Evolutionary conservation across 2,113 vertebrate genomes (phyloP).

Genomic region (Tetrax tetrax): DNA sequence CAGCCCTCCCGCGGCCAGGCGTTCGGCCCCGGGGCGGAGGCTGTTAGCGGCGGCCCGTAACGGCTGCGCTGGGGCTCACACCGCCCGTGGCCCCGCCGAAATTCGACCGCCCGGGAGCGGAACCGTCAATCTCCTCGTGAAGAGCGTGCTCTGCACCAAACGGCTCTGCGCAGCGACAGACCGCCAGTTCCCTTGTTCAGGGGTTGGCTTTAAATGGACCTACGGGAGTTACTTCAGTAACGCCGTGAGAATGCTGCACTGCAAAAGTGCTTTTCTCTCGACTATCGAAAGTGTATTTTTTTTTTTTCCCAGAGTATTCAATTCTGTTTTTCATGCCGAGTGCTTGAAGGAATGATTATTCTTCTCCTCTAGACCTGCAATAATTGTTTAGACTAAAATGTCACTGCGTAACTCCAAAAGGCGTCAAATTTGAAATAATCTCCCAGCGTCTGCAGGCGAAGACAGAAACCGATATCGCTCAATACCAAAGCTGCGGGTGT

Average conservation of each 20-base stretch:
- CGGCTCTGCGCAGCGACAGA: neutral
- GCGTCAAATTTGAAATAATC: neutral
- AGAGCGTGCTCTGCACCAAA: accelerated
- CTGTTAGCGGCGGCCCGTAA: neutral
- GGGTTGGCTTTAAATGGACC: accelerated
- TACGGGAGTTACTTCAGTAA: accelerated
- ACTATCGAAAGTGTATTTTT: neutral
- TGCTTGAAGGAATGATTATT: neutral
- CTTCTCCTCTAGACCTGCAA: neutral
- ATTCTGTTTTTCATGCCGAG: neutral
- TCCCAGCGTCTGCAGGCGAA: too few relatives aligned
- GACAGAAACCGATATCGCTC: neutral
- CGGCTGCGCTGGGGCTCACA: too few relatives aligned
- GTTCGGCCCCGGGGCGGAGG: accelerated
- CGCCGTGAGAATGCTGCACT: accelerated
- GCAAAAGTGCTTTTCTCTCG: accelerated
- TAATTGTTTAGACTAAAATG: neutral
- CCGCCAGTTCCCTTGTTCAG: too few relatives aligned
- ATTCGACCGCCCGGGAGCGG: accelerated
- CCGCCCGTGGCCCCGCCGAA: too few relatives aligned
- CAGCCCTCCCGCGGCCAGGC: accelerated
- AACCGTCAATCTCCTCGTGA: accelerated
- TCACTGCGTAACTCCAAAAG: accelerated
- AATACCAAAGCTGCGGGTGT: accelerated
- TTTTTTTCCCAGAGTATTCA: neutral